Percentiles rank a stretch among this genome's conserved stretches.
Evolutionary conservation across 2,797 vertebrate genomes (phyloP).

Genomic region (Bufotes viridis): DNA sequence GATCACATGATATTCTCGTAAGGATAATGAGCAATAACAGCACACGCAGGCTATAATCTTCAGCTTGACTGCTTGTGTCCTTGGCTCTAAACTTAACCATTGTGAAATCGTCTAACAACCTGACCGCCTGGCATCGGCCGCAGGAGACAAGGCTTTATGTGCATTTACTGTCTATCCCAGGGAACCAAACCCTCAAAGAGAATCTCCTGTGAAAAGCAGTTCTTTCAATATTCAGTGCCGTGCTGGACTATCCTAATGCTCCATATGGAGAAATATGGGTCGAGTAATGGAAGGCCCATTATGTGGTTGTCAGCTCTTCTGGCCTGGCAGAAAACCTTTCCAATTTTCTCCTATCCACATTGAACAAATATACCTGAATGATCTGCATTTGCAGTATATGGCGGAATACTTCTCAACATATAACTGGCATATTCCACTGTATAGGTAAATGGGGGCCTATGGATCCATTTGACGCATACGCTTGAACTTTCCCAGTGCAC

Average conservation of each 20-base stretch:
- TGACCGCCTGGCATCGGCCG: background rate
- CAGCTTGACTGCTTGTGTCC: background rate
- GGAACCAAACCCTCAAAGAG: background rate
- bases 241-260: no score
- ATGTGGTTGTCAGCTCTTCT: background rate
- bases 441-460: no score
- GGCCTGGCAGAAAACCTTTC: background rate
- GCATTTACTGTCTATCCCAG: background rate
- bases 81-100: slow-evolving; percentile 4
- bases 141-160: background rate
- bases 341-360: background rate
- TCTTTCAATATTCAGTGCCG: no score
- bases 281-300: no score
- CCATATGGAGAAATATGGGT: background rate
- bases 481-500: no score
- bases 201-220: no score
- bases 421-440: no score
- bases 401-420: no score
- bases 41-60: slow-evolving; percentile 15
- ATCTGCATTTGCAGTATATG: no score
- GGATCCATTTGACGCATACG: no score
- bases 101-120: slow-evolving; percentile 9
- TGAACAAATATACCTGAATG: no score
- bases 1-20: slow-evolving; percentile 42
- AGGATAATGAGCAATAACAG: slow-evolving; percentile 14